phyloP scores from a whole-genome alignment of 2,797 vertebrate genomes.

The Pterois miles region DNA sequence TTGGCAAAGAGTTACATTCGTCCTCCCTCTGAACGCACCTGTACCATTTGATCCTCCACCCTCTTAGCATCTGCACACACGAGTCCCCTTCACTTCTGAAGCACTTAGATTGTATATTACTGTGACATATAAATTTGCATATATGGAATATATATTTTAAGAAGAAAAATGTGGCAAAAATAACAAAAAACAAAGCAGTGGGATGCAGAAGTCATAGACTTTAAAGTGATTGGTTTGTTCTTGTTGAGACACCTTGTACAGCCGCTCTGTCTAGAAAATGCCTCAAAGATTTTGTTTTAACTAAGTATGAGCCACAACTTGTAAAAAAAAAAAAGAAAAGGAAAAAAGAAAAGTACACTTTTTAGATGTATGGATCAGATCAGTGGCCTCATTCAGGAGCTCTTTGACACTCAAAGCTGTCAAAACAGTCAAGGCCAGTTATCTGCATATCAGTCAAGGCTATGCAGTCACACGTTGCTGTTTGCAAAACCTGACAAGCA shows the following conservation, averaged over 20 bases:
- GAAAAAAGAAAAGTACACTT: slow-evolving; percentile 8
- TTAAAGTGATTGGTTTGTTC: slow-evolving; percentile 67
- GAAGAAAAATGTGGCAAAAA: slow-evolving; percentile 80
- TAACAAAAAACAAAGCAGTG: slow-evolving; percentile 58
- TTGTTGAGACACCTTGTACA: slow-evolving; percentile 75
- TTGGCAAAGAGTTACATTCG: slow-evolving; percentile 63
- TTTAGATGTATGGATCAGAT: slow-evolving; percentile 29
- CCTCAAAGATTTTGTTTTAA: slow-evolving; percentile 73
- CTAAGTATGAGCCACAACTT: slow-evolving; percentile 62
- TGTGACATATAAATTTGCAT: slow-evolving; percentile 86
- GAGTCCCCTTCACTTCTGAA: slow-evolving; percentile 73
- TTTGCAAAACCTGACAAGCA: slow-evolving; percentile 71
- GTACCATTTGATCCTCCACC: slow-evolving; percentile 36
- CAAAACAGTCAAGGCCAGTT: slow-evolving; percentile 57
- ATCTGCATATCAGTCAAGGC: slow-evolving; percentile 69
- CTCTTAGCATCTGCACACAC: slow-evolving; percentile 62
- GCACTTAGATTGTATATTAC: slow-evolving; percentile 88
- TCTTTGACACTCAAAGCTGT: slow-evolving; percentile 38
- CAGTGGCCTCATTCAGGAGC: slow-evolving; percentile 16
- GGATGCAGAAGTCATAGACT: slow-evolving; percentile 61
- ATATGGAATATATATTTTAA: slow-evolving; percentile 86
- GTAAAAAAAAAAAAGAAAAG: slow-evolving; percentile 4
- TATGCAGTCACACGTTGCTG: slow-evolving; percentile 59
- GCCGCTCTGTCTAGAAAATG: slow-evolving; percentile 70
- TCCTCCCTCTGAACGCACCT: slow-evolving; percentile 46